Evolutionary conservation across 2,113 vertebrate genomes (phyloP).

Genomic region (Spermophilus dauricus): DNA sequence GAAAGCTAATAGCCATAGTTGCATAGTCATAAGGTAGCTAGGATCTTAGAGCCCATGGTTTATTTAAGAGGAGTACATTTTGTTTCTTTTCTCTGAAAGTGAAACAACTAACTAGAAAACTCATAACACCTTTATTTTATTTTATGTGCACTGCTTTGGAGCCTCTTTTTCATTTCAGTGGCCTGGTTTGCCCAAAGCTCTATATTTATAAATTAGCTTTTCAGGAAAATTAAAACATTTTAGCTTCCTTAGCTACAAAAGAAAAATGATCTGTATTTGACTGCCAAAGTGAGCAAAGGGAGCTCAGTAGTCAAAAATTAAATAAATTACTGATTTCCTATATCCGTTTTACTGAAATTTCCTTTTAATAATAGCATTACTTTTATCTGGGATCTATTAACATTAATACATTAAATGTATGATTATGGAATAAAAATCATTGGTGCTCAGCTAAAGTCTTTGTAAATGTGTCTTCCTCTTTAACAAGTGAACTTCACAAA

Average conservation of each 20-base stretch:
- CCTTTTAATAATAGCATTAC: background rate
- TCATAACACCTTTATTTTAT: constrained; percentile 18
- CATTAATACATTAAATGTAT: background rate
- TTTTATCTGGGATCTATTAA: constrained; percentile 37
- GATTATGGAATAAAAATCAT: background rate
- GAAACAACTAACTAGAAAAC: background rate
- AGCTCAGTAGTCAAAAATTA: constrained; percentile 50
- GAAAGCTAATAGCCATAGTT: background rate
- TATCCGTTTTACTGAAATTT: constrained; percentile 28
- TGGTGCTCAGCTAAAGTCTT: background rate
- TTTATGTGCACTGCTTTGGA: background rate
- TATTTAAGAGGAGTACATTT: background rate
- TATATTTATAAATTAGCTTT: background rate
- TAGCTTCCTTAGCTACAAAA: background rate
- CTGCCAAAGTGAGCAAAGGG: background rate
- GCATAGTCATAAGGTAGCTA: constrained; percentile 58
- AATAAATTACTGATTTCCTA: background rate
- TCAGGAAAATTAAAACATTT: constrained; percentile 11
- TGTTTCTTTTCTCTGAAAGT: constrained; percentile 13
- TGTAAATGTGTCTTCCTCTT: constrained; percentile 11
- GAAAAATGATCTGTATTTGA: constrained; percentile 43
- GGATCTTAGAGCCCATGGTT: constrained; percentile 1
- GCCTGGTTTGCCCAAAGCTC: background rate
- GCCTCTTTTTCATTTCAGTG: background rate
- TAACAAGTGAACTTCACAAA: constrained; percentile 38